Conservation (phyloP, 2,797 vertebrate species). For the Bradypus variegatus region DNA sequence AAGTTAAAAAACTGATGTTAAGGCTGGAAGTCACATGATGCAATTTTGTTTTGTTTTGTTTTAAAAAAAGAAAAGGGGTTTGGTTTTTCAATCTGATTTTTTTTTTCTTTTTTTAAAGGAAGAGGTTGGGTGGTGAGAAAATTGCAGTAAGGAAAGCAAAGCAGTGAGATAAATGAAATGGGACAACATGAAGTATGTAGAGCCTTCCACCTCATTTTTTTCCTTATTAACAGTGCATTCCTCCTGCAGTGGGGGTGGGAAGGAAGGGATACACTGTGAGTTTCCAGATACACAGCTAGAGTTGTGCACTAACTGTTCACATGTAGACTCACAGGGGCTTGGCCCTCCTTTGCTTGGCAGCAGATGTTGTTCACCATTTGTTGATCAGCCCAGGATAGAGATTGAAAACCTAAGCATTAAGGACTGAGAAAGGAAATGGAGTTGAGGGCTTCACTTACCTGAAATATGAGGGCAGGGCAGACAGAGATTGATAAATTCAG, state of each 20-base stretch:
- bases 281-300: background rate
- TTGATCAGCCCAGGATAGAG: background rate
- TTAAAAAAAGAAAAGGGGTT: slow-evolving; percentile 58
- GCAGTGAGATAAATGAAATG: background rate
- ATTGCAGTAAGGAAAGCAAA: background rate
- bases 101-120: slow-evolving; percentile 41
- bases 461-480: background rate
- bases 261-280: background rate
- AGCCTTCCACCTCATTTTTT: background rate
- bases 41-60: slow-evolving; percentile 69
- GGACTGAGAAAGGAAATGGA: background rate
- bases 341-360: background rate
- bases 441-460: background rate
- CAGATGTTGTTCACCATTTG: background rate
- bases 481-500: background rate
- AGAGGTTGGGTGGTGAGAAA: slow-evolving; percentile 49
- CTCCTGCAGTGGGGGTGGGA: background rate
- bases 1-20: slow-evolving; percentile 80
- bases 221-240: background rate
- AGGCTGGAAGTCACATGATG: slow-evolving; percentile 72
- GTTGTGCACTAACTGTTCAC: too few species aligned
- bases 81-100: slow-evolving; percentile 56
- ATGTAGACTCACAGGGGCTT: background rate
- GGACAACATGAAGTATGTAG: background rate
- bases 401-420: background rate